These are phyloP conservation scores for Thryonomys swinderianus DNA, from an alignment of 2,113 vertebrate genomes.

Conservation along the genomic window DNA sequence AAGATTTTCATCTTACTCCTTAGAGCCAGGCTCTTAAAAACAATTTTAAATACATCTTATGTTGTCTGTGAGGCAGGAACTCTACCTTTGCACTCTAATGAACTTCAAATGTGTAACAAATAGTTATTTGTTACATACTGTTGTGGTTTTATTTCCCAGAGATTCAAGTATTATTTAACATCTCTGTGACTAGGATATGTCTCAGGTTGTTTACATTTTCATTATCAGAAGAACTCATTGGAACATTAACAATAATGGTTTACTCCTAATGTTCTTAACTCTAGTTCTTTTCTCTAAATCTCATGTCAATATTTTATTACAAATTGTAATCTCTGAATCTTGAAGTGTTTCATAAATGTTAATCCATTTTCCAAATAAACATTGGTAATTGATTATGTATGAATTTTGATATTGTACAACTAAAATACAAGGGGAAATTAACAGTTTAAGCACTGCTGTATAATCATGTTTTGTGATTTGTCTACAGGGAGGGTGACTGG, in stretches of 20 bases:
- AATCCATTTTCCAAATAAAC: background rate
- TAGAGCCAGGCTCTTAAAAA: background rate
- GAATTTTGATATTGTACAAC: background rate
- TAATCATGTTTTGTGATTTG: background rate
- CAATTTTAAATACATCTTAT: background rate
- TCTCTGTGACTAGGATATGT: background rate
- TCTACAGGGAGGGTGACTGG: background rate
- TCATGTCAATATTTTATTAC: background rate
- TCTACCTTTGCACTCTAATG: background rate
- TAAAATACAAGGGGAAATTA: background rate
- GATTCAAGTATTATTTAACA: background rate
- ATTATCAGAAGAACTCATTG: background rate
- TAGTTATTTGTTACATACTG: background rate
- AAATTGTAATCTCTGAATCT: background rate
- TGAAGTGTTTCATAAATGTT: background rate
- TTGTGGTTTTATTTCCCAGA: background rate
- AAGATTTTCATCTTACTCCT: background rate
- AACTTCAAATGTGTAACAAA: background rate
- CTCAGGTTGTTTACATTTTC: background rate
- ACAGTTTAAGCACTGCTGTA: background rate
- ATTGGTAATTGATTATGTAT: background rate
- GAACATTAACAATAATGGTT: background rate
- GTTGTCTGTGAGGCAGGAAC: background rate
- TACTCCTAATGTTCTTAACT: background rate
- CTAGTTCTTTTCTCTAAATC: background rate